Conservation (phyloP, 2,888 invertebrate genomes). For the Diarsia mendica region DNA sequence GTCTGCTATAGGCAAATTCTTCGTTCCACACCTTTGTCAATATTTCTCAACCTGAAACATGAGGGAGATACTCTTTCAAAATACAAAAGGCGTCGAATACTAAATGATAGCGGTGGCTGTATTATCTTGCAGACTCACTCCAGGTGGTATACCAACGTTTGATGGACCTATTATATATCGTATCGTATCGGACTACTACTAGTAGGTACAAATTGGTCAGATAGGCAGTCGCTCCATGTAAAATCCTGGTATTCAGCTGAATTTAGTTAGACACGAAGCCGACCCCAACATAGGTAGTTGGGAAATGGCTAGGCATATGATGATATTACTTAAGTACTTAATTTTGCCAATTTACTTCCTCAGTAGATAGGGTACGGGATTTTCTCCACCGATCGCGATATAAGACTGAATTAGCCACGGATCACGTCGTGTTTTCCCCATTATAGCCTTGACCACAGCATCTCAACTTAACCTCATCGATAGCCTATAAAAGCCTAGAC, state of each 20-base stretch:
- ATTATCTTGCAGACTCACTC: neutral
- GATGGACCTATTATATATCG: too few species aligned
- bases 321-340: too few species aligned
- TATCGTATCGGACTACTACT: too few species aligned
- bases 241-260: neutral
- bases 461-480: conserved; percentile 14
- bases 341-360: neutral
- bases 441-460: conserved; percentile 27
- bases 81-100: neutral
- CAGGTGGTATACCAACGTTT: too few species aligned
- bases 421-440: neutral
- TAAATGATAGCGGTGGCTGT: neutral
- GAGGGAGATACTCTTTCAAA: too few species aligned
- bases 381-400: too few species aligned
- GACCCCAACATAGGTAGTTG: neutral
- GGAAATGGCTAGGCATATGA: neutral
- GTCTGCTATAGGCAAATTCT: too few species aligned
- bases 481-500: neutral
- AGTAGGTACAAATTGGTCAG: neutral
- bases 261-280: neutral
- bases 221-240: neutral
- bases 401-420: too few species aligned
- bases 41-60: neutral
- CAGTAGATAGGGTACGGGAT: neutral
- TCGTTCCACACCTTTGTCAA: neutral